Conservation (phyloP, 2,888 invertebrate species). For the Lordiphosa andalusiaca region DNA sequence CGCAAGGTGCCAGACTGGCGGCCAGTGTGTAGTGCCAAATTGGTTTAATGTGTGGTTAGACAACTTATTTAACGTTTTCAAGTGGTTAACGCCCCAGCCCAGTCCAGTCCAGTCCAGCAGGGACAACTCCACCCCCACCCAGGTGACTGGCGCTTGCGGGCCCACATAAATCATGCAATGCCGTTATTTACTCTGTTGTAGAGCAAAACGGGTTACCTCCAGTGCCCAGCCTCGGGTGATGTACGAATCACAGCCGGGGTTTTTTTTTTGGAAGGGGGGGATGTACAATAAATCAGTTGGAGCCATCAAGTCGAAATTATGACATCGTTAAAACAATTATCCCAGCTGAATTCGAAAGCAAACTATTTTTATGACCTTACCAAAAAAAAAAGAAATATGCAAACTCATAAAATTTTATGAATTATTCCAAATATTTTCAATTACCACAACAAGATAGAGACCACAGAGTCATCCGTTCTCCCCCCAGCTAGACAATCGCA, state of each 20-base stretch:
- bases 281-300: constrained; percentile 54
- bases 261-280: background rate
- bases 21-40: constrained; percentile 60
- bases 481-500: constrained; percentile 26
- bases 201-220: constrained; percentile 58
- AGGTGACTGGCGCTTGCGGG: constrained; percentile 8
- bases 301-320: constrained; percentile 62
- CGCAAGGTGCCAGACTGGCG: constrained; percentile 53
- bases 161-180: constrained; percentile 65
- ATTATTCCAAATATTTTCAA: constrained; percentile 75
- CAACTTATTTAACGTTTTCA: constrained; percentile 74
- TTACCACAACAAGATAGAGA: constrained; percentile 42
- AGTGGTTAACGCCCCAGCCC: constrained; percentile 57
- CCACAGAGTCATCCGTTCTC: constrained; percentile 5
- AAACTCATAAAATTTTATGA: constrained; percentile 71
- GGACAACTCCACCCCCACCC: constrained; percentile 33
- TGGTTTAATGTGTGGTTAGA: constrained; percentile 75
- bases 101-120: constrained; percentile 36
- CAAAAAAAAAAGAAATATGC: constrained; percentile 31
- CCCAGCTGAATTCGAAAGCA: constrained; percentile 47
- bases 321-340: constrained; percentile 73
- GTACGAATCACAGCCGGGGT: constrained; percentile 7
- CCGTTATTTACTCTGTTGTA: constrained; percentile 46
- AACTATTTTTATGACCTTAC: constrained; percentile 59
- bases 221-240: constrained; percentile 25